These are phyloP conservation scores for Rhea pennata DNA, from an alignment of 2,113 vertebrate genomes.

Conservation along the genomic window DNA sequence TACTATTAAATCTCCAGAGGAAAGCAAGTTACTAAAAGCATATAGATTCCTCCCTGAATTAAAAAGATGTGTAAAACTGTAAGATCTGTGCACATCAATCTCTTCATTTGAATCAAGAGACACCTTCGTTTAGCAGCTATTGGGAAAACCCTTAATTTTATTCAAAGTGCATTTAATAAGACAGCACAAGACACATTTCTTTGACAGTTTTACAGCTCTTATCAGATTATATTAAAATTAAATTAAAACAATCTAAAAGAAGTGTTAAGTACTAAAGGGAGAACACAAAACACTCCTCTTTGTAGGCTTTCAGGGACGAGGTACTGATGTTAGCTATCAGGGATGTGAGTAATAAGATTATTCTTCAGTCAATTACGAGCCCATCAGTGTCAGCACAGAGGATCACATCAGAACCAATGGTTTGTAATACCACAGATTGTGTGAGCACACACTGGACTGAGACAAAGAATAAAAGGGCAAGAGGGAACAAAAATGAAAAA, in stretches of 20 bases:
- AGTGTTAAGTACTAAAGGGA: constrained; percentile 31
- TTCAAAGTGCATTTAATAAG: background rate
- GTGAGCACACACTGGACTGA: accelerated
- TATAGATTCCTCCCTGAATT: background rate
- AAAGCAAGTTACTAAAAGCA: background rate
- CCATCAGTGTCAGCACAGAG: background rate
- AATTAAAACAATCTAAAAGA: constrained; percentile 53
- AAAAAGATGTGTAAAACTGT: background rate
- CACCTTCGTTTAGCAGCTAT: background rate
- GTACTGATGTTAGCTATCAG: background rate
- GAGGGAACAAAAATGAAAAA: background rate
- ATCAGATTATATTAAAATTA: constrained; percentile 51
- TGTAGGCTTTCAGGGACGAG: constrained; percentile 9
- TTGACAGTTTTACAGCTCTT: constrained; percentile 35
- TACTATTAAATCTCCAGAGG: background rate
- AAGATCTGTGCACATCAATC: constrained; percentile 6
- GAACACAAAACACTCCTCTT: constrained; percentile 18
- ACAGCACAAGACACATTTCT: constrained; percentile 26
- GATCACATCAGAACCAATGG: background rate
- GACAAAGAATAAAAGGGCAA: background rate
- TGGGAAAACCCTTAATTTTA: background rate
- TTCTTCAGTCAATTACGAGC: background rate
- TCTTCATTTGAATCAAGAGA: background rate
- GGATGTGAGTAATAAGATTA: constrained; percentile 3
- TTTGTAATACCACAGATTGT: background rate